Base-by-base conservation (phyloP, 2,888 invertebrate species). In the Noctua fimbriata region DNA sequence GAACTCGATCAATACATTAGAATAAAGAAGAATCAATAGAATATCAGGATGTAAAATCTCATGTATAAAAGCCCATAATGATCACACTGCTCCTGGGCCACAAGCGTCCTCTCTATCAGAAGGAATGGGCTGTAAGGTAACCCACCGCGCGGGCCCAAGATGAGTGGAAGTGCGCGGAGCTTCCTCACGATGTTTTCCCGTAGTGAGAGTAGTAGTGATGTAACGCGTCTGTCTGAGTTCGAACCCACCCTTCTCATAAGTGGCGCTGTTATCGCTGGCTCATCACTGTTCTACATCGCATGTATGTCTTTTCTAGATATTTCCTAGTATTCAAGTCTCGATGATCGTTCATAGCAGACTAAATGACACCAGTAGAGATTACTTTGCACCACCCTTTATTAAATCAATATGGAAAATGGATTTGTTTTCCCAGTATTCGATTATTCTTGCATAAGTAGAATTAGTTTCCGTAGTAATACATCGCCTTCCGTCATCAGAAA, bases 381-480 rank as follows among this genome's bases (percentile, higher is more conserved):
- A 63, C 6, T 63, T 63, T 63, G 21, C 63, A 3, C 14, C 36
- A 41, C 32, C 65, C 65, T 24, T 24, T 66, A n/a, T 41, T 24
- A 24, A 41, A 24, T 41, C 6, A n/a, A 66, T 28, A 60, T 66
- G 66, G 41, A 14, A n/a, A 66, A 41, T 41, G 5, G 24, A 36
- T n/a, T 24, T 7, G 66, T 76, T 76, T 49, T 16, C 1, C 24
- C 5, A 77, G 49, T 78, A 44, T 65, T 65, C n/a, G 6, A 32
- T 41, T 41, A 76, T 60, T 60, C 36, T 75, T 60, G 60, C n/a
- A 16, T 36, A 36, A 36, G 32, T 36, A 36, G 32, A 36, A 0
- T n/a, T 44, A 44, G 32, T n/a, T 79, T 66, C 66, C 52, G 32
- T 32, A 47, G n/a, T 14, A 52, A 77, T 77, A 49, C 65, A 77